These are phyloP conservation scores for Palaemon carinicauda DNA, from an alignment of 1,140 invertebrate genomes.

Conservation along the genomic window DNA sequence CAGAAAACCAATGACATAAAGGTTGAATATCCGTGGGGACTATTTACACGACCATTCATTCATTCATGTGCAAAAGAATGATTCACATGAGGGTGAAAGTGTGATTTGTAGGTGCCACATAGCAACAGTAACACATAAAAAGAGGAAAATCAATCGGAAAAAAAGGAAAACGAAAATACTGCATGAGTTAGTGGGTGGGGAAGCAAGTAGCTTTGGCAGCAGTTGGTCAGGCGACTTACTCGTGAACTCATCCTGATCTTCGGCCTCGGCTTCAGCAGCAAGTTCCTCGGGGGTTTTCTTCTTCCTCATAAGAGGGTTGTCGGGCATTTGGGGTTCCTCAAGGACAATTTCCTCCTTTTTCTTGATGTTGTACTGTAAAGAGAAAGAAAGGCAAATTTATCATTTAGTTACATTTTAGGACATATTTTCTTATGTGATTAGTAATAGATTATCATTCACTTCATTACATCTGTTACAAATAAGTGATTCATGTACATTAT, in stretches of 20 bases:
- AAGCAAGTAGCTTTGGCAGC: neutral
- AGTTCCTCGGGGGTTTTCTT: conserved; percentile 97
- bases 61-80: too few species aligned
- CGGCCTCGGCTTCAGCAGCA: conserved; percentile 91
- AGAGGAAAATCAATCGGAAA: too few species aligned
- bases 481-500: neutral
- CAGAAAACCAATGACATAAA: too few species aligned
- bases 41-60: too few species aligned
- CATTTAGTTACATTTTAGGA: neutral
- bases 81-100: too few species aligned
- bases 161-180: too few species aligned
- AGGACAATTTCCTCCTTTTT: conserved; percentile 92
- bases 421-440: neutral
- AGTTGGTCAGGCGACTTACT: conserved; percentile 74
- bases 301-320: conserved; percentile 90
- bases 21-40: too few species aligned
- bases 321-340: conserved; percentile 67
- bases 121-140: too few species aligned
- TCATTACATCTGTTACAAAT: neutral
- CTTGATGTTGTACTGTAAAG: conserved; percentile 93
- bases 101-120: too few species aligned
- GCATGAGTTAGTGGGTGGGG: too few species aligned
- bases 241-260: conserved; percentile 95
- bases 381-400: neutral
- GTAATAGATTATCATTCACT: neutral